These are phyloP conservation scores for Turdus rufiventris DNA, from an alignment of 2,113 vertebrate genomes.

Conservation along the genomic window DNA sequence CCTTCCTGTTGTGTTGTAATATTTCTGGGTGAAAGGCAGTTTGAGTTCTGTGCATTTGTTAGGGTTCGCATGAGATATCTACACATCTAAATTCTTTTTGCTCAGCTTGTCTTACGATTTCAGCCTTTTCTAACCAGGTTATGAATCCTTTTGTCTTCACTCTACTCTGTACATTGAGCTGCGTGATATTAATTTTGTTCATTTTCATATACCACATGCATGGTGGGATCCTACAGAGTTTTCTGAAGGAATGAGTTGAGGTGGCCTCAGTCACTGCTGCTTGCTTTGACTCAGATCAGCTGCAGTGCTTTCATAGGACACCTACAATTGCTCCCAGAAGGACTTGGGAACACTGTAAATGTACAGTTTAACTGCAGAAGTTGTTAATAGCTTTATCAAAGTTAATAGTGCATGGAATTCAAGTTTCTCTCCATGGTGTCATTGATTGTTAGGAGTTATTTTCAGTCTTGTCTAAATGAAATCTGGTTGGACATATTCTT, in stretches of 20 bases:
- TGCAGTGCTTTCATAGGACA: not conserved
- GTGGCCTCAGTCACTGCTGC: not conserved
- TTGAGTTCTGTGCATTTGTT: not conserved
- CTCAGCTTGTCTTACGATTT: not conserved
- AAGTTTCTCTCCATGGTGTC: not conserved
- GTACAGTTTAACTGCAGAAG: not conserved
- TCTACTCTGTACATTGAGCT: not conserved
- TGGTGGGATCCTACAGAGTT: rapidly evolving
- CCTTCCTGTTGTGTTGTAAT: not conserved
- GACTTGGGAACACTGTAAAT: not conserved
- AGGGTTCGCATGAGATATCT: not conserved
- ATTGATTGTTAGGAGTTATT: not conserved
- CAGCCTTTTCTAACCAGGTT: not conserved
- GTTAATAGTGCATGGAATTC: not conserved
- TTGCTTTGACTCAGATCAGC: not conserved
- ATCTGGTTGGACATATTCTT: not conserved
- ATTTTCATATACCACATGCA: too few species aligned
- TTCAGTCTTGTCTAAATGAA: not conserved
- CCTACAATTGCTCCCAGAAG: not conserved
- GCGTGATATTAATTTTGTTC: rapidly evolving
- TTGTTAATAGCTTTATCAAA: not conserved
- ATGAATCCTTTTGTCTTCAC: not conserved
- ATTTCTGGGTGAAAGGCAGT: not conserved
- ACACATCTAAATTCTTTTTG: not conserved
- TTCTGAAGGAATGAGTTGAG: not conserved